A percentile compares a stretch with the other conserved stretches of the same genome.
Conservation (phyloP, 2,888 invertebrate species). For the Drosophila buzzatii region DNA sequence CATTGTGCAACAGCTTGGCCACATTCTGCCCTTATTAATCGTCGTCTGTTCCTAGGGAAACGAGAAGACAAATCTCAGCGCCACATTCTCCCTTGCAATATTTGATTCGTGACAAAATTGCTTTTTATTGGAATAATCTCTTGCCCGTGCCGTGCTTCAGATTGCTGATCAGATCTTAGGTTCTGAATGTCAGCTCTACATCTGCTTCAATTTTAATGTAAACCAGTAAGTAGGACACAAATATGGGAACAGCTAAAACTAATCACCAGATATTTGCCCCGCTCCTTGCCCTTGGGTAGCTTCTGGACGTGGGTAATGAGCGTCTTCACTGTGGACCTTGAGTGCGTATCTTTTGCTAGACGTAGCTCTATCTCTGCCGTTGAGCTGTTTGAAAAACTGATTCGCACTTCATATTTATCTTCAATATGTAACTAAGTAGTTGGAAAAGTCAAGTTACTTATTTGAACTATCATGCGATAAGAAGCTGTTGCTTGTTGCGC, state of each 20-base stretch:
- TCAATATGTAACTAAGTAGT: no score
- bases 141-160: slow-evolving; percentile 96
- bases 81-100: slow-evolving; percentile 88
- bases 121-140: slow-evolving; percentile 95
- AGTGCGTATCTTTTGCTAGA: no score
- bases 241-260: slow-evolving; percentile 99
- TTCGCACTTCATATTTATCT: no score
- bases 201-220: slow-evolving; percentile 89
- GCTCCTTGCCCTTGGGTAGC: slow-evolving; percentile 92
- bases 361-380: no score
- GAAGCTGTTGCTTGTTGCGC: slow-evolving; percentile 15
- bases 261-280: slow-evolving; percentile 4
- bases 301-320: slow-evolving; percentile 83
- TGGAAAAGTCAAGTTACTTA: neutral
- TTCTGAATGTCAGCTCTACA: slow-evolving; percentile 96
- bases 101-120: slow-evolving; percentile 94
- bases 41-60: slow-evolving; percentile 95
- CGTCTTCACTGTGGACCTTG: no score
- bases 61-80: slow-evolving; percentile 97
- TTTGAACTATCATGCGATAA: neutral
- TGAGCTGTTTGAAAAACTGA: neutral
- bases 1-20: slow-evolving; percentile 92
- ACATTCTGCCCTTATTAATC: slow-evolving; percentile 94
- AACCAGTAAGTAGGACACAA: slow-evolving; percentile 95
- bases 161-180: slow-evolving; percentile 94